Conservation (phyloP, 2,797 vertebrate genomes). For the Pachyuromys duprasi region DNA sequence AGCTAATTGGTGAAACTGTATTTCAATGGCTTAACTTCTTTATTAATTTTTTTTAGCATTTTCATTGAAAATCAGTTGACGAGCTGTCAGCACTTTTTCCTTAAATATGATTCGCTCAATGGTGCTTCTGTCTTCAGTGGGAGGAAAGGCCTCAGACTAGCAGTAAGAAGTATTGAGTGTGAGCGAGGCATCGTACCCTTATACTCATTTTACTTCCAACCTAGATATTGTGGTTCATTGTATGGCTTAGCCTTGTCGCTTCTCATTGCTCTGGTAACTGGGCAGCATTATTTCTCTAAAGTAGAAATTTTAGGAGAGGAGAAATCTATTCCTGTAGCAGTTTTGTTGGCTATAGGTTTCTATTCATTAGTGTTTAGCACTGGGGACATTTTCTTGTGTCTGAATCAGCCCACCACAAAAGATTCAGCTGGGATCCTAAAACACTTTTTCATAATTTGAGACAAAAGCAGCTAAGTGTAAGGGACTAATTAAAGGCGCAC, state of each 20-base stretch:
- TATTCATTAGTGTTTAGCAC: conserved; percentile 34
- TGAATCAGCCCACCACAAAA: conserved; percentile 27
- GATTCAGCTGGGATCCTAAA: conserved; percentile 56
- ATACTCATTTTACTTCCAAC: conserved; percentile 85
- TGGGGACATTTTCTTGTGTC: conserved; percentile 19
- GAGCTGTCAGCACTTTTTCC: conserved; percentile 86
- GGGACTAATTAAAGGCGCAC: conserved; percentile 59
- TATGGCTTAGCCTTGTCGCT: conserved; percentile 73
- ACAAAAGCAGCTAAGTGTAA: conserved; percentile 67
- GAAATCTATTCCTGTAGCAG: conserved; percentile 55
- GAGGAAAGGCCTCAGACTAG: conserved; percentile 86
- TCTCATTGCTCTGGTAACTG: conserved; percentile 72
- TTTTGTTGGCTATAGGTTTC: background rate
- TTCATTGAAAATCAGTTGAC: conserved; percentile 94
- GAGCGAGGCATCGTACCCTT: conserved; percentile 90
- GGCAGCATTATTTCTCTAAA: conserved; percentile 60
- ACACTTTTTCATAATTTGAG: conserved; percentile 75
- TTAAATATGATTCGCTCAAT: conserved; percentile 85
- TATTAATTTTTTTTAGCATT: conserved; percentile 95
- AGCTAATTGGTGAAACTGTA: conserved; percentile 99
- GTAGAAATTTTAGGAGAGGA: conserved; percentile 54
- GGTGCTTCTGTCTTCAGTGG: conserved; percentile 84
- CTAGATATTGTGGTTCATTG: conserved; percentile 82
- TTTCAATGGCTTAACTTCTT: conserved; percentile 98
- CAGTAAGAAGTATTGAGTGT: conserved; percentile 88